Evolutionary conservation across 23 tunicate genomes (phyloP).

Genomic region (Corella eumyota): DNA sequence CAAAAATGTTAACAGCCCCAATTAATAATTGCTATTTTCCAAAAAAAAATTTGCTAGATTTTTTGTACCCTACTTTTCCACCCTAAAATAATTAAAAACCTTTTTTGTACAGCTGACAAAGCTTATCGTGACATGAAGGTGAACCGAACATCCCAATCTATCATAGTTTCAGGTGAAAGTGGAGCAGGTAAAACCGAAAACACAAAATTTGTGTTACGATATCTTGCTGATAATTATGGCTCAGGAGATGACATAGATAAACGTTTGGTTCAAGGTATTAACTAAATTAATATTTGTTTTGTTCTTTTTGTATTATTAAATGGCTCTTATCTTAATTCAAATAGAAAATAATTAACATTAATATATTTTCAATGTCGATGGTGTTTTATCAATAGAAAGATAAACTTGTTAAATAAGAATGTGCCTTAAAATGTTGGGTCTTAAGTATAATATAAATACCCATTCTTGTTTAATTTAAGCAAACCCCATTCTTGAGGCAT

Average conservation of each 20-base stretch:
- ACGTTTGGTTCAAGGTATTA: constrained; percentile 77
- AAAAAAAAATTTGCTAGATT: too few relatives aligned
- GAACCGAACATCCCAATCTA: constrained; percentile 54
- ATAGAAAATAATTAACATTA: background rate
- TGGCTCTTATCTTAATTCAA: background rate
- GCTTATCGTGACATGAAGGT: constrained; percentile 93
- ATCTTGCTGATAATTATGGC: constrained; percentile 87
- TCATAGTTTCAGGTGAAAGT: constrained; percentile 89
- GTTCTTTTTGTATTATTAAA: too few relatives aligned
- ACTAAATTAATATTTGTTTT: too few relatives aligned
- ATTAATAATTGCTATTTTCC: too few relatives aligned
- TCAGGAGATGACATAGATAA: constrained; percentile 78
- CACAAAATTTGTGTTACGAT: constrained; percentile 80
- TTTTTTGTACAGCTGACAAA: constrained; percentile 76
- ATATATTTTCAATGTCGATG: too few relatives aligned
- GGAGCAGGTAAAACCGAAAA: constrained; percentile 99
- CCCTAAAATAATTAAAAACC: background rate
- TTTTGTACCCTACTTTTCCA: background rate
- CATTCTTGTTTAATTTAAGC: too few relatives aligned
- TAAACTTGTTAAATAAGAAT: too few relatives aligned
- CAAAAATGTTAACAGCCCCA: too few relatives aligned
- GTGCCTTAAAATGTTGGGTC: too few relatives aligned
- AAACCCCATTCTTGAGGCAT: constrained; percentile 87
- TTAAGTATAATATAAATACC: too few relatives aligned
- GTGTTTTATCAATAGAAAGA: too few relatives aligned